phyloP scores from a whole-genome alignment of 2,113 vertebrate genomes.

The Sinocyclocheilus anophthalmus region DNA sequence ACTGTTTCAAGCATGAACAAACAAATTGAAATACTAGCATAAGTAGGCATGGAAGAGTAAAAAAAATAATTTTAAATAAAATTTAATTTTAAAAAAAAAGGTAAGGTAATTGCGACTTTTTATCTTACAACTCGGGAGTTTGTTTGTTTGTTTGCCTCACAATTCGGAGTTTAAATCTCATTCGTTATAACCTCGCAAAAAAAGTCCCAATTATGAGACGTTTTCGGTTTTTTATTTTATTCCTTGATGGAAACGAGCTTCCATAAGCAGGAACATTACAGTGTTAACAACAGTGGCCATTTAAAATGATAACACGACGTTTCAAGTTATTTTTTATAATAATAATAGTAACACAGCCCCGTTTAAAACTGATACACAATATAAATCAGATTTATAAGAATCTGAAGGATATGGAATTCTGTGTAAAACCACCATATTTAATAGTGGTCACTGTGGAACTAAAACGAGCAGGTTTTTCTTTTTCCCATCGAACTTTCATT shows the following conservation, averaged over 20 bases:
- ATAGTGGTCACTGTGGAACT: conserved; percentile 26
- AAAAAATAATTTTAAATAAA: neutral
- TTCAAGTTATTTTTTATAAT: too few relatives aligned
- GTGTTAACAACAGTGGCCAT: neutral
- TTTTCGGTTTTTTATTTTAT: too few relatives aligned
- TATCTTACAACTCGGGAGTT: neutral
- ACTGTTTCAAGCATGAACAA: neutral
- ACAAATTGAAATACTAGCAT: neutral
- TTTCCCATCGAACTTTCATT: neutral
- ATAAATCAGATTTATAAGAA: neutral
- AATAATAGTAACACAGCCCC: neutral
- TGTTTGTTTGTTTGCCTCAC: neutral
- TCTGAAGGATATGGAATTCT: neutral
- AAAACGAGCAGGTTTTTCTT: neutral
- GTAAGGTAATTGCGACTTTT: neutral
- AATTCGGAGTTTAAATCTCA: neutral
- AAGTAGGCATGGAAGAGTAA: neutral
- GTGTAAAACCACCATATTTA: neutral
- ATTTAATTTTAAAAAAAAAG: too few relatives aligned
- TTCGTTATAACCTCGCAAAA: neutral
- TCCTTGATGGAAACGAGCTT: too few relatives aligned
- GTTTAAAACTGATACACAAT: neutral
- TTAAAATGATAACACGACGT: neutral
- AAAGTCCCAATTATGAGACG: neutral
- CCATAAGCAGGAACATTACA: neutral